Conservation (phyloP, 2,888 invertebrate genomes). For the Melanotus villosus region DNA sequence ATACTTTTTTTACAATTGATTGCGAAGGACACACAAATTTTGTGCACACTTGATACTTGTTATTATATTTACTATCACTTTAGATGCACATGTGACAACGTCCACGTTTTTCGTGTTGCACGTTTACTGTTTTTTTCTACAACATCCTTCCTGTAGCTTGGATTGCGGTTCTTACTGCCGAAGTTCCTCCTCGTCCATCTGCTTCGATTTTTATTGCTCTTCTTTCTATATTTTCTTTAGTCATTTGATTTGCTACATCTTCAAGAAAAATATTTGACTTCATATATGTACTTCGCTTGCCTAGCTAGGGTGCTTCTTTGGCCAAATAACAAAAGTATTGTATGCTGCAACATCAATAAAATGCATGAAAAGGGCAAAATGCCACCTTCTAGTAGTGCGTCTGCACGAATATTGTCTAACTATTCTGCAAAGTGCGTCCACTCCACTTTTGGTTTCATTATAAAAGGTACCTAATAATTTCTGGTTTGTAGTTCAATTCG, state of each 20-base stretch:
- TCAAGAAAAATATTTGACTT: neutral
- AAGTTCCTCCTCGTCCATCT: neutral
- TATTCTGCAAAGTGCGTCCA: neutral
- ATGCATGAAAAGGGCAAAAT: neutral
- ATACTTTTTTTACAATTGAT: too few species aligned
- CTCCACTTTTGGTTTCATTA: conserved; percentile 3
- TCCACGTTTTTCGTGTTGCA: neutral
- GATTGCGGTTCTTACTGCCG: neutral
- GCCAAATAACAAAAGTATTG: conserved; percentile 9
- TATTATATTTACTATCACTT: neutral
- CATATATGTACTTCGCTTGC: neutral
- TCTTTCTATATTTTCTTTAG: neutral
- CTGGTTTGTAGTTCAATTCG: neutral
- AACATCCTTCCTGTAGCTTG: neutral
- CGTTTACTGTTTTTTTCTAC: neutral
- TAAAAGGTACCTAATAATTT: neutral
- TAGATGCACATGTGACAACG: too few species aligned
- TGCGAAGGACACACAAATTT: too few species aligned
- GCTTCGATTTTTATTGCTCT: neutral
- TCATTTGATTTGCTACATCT: neutral
- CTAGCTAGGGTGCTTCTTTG: too few species aligned
- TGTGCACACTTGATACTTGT: neutral
- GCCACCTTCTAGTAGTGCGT: neutral
- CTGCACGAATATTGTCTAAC: conserved; percentile 6
- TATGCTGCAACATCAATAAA: conserved; percentile 5